Evolutionary conservation across 2,888 invertebrate genomes (phyloP).

Genomic region (Troides oblongomaculatus): DNA sequence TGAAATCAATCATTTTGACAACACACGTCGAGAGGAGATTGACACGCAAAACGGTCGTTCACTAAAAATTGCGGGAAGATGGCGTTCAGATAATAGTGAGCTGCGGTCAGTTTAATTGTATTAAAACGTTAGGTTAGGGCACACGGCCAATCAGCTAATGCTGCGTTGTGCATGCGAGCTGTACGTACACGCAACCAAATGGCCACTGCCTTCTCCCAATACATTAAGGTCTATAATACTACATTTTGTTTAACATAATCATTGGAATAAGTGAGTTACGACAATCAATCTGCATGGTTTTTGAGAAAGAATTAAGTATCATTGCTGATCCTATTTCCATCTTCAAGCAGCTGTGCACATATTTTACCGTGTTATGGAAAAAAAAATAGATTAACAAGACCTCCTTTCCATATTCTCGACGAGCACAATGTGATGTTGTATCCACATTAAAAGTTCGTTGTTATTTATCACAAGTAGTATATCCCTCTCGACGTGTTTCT

Average conservation of each 20-base stretch:
- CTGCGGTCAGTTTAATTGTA: slow-evolving; percentile 76
- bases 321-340: too few relatives aligned
- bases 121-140: slow-evolving; percentile 75
- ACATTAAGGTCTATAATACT: neutral
- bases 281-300: too few relatives aligned
- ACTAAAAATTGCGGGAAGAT: slow-evolving; percentile 69
- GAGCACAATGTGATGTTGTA: too few relatives aligned
- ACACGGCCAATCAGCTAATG: slow-evolving; percentile 76
- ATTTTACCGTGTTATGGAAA: too few relatives aligned
- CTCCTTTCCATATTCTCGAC: too few relatives aligned
- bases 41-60: slow-evolving; percentile 75
- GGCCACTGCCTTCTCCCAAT: neutral
- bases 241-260: neutral
- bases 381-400: too few relatives aligned
- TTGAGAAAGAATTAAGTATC: too few relatives aligned
- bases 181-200: slow-evolving; percentile 63
- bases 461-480: too few relatives aligned
- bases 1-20: slow-evolving; percentile 23
- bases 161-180: slow-evolving; percentile 65
- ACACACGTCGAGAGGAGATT: slow-evolving; percentile 37
- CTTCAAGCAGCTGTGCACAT: too few relatives aligned
- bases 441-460: too few relatives aligned
- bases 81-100: slow-evolving; percentile 67
- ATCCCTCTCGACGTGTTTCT: too few relatives aligned
- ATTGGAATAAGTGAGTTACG: too few relatives aligned